phyloP scores from a whole-genome alignment of 2,888 invertebrate species.

The Orthonychiurus folsomi region DNA sequence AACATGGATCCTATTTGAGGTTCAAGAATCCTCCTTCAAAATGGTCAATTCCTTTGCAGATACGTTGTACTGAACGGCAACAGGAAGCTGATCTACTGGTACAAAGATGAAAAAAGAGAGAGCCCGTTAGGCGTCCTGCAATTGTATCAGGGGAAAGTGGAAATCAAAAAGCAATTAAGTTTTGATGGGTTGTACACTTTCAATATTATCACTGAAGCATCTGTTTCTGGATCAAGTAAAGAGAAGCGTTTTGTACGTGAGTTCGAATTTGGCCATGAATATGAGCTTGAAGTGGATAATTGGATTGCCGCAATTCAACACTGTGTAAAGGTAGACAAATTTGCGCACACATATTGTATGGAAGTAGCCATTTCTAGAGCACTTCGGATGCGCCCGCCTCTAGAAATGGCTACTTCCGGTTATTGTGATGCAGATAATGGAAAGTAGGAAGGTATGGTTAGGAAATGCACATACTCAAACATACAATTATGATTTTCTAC shows the following conservation, averaged over 20 bases:
- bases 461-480: neutral
- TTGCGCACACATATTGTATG: too few species aligned
- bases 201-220: neutral
- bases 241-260: neutral
- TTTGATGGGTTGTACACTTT: neutral
- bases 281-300: conserved; percentile 49
- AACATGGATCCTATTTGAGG: too few species aligned
- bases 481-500: neutral
- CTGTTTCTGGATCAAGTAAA: neutral
- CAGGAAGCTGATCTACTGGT: neutral
- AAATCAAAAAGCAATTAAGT: neutral
- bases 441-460: too few species aligned
- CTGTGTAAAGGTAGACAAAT: conserved; percentile 57
- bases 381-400: too few species aligned
- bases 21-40: too few species aligned
- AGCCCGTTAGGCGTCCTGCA: neutral
- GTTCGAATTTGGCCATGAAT: neutral
- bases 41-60: neutral
- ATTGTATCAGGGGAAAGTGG: neutral
- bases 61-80: neutral
- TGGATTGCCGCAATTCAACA: conserved; percentile 69
- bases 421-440: too few species aligned
- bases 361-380: too few species aligned
- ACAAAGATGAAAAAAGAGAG: neutral
- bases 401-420: too few species aligned